Conservation (phyloP, 2,113 vertebrate species). For the Tenrec ecaudatus region DNA sequence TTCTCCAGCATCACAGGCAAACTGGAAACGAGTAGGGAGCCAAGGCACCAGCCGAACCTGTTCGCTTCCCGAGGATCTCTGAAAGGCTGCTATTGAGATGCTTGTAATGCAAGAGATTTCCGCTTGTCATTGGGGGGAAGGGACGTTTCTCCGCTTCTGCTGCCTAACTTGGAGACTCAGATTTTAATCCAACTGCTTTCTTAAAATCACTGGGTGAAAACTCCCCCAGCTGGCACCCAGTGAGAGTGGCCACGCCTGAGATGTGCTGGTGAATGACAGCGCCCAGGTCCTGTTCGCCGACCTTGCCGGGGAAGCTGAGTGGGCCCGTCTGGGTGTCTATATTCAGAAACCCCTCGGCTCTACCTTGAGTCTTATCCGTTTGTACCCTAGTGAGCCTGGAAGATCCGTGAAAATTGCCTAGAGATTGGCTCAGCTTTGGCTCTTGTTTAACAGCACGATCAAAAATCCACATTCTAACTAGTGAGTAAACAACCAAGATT, state of each 20-base stretch:
- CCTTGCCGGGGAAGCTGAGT: not conserved
- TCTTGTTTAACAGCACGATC: not conserved
- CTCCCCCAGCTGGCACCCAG: not conserved
- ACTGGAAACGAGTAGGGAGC: conserved; percentile 44
- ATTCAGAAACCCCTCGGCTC: not conserved
- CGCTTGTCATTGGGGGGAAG: conserved; percentile 58
- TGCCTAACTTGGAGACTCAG: conserved; percentile 14
- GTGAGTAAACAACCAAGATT: not conserved
- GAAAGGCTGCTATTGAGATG: conserved; percentile 3
- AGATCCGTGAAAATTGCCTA: not conserved
- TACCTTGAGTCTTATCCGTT: not conserved
- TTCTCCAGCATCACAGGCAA: not conserved
- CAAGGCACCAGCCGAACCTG: conserved; percentile 39
- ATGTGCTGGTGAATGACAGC: not conserved
- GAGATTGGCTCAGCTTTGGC: not conserved
- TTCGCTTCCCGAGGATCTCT: conserved; percentile 60
- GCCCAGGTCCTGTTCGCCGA: not conserved
- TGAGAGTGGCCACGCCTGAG: not conserved
- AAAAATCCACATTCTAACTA: not conserved
- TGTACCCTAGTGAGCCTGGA: not conserved
- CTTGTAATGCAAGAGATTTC: conserved; percentile 57
- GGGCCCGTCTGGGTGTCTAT: not conserved
- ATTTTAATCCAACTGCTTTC: conserved; percentile 31
- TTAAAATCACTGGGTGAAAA: conserved; percentile 17
- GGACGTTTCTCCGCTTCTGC: not conserved